Evolutionary conservation across 2,113 vertebrate genomes (phyloP), one percentile per base, ranked within the genome.

Genomic region (Oryzias javanicus): DNA sequence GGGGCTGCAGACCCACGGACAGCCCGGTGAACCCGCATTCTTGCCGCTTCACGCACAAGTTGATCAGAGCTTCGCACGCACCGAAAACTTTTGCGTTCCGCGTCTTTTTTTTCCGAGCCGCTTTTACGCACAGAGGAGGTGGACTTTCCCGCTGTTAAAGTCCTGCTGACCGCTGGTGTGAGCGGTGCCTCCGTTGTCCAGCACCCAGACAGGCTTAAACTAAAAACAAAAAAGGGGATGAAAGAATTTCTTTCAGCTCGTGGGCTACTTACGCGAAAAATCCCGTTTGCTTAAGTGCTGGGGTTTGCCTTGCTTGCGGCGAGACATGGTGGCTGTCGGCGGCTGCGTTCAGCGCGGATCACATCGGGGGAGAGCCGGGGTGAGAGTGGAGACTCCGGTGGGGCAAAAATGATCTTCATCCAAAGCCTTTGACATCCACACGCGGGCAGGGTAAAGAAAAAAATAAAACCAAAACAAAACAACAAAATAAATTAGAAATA

Each of bases 231-330:
- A 82, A 50, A 80, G 2, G 24, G 90, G 84, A 88, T 87, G 78
- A 91, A 82, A 91, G 56, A 54, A 48, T 64, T 73, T 60, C 35
- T 78, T 89, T 85, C 88, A 79, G 78, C 86, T 81, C 88, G n/a
- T n/a, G n/a, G n/a, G n/a, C 76, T 96, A 98, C 96, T 99, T 96
- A 98, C 96, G 97, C 92, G 96, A 98, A 93, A 98, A 98, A 94
- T 97, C 97, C 95, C 96, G 96, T 93, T 98, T 98, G 95, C 97
- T 99, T 93, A 99, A 96, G 95, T 99, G 97, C 95, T 98, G 96
- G 88, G 97, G 97, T 93, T 98, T 99, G 94, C 96, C 96, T 94
- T 99, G 97, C 96, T 99, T 99, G 92, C 97, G 96, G 95, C 97
- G 97, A 95, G 96, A 99, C 97, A 98, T 99, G 94, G 94, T 96